These are phyloP conservation scores for Sarcophaga peregrina DNA, from an alignment of 1,140 invertebrate species.

Conservation along the genomic window DNA sequence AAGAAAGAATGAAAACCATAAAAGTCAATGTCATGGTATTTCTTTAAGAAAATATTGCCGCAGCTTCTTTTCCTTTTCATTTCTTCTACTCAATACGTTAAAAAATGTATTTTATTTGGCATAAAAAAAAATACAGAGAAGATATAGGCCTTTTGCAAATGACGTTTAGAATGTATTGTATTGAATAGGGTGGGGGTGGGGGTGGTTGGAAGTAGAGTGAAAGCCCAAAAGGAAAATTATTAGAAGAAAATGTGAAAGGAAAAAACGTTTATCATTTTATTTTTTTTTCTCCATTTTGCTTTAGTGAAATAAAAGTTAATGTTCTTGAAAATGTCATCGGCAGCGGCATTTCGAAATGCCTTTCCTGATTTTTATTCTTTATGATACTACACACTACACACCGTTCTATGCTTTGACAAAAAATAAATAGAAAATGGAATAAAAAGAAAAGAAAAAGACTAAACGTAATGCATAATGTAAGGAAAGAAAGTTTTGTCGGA, in stretches of 20 bases:
- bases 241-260: background rate
- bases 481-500: background rate
- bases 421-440: background rate
- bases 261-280: background rate
- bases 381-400: background rate
- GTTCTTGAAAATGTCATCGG: conserved; percentile 8
- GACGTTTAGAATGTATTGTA: too few species aligned
- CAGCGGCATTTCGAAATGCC: background rate
- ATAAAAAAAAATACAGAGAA: too few species aligned
- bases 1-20: background rate
- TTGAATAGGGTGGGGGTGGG: too few species aligned
- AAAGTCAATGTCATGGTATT: conserved; percentile 16
- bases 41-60: background rate
- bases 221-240: background rate
- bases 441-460: background rate
- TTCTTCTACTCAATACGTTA: too few species aligned
- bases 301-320: conserved; percentile 16
- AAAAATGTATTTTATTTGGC: too few species aligned
- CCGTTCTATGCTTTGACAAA: background rate
- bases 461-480: background rate
- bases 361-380: background rate
- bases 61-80: too few species aligned
- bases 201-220: too few species aligned
- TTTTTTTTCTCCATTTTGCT: background rate
- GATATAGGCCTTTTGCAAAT: too few species aligned